A percentile compares a stretch with the other conserved stretches of the same genome.
Evolutionary conservation across 2,797 vertebrate genomes (phyloP).

Genomic region (Parauchenoglanis ngamensis): DNA sequence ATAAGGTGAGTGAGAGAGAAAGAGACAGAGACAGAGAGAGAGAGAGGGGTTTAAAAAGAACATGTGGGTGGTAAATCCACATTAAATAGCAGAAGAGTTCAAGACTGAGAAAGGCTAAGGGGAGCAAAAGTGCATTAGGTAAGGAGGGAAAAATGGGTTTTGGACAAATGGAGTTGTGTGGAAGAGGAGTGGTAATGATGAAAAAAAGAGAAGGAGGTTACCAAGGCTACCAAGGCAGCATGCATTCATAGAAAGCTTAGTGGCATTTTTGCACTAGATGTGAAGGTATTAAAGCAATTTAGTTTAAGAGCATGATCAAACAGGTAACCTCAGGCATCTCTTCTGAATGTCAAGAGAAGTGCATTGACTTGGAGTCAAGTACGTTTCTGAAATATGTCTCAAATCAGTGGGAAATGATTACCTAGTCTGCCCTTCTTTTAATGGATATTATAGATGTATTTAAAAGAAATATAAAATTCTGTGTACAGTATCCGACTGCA

Average conservation of each 20-base stretch:
- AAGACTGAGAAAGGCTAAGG: conserved; percentile 38
- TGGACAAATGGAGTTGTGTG: conserved; percentile 27
- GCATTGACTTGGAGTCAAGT: conserved; percentile 14
- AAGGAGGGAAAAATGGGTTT: conserved; percentile 40
- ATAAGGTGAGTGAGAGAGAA: conserved; percentile 39
- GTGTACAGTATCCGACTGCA: not conserved
- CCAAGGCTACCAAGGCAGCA: conserved; percentile 40
- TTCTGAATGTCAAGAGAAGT: conserved; percentile 30
- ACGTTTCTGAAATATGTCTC: not conserved
- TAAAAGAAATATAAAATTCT: not conserved
- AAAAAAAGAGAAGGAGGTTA: conserved; percentile 32
- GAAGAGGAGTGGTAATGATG: conserved; percentile 10
- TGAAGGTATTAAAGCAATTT: conserved; percentile 50
- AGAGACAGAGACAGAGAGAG: conserved; percentile 52
- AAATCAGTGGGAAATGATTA: not conserved
- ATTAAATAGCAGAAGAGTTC: conserved; percentile 31
- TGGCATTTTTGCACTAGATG: conserved; percentile 46
- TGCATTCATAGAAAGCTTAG: conserved; percentile 41
- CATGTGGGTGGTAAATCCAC: conserved; percentile 30
- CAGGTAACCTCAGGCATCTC: conserved; percentile 28
- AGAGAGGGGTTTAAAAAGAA: conserved; percentile 52
- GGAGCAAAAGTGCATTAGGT: conserved; percentile 47
- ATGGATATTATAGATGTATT: not conserved
- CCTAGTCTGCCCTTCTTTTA: not conserved
- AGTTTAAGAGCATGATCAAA: conserved; percentile 47